Evolutionary conservation across 2,113 vertebrate genomes (phyloP).

Genomic region (Australoheros scitulus): DNA sequence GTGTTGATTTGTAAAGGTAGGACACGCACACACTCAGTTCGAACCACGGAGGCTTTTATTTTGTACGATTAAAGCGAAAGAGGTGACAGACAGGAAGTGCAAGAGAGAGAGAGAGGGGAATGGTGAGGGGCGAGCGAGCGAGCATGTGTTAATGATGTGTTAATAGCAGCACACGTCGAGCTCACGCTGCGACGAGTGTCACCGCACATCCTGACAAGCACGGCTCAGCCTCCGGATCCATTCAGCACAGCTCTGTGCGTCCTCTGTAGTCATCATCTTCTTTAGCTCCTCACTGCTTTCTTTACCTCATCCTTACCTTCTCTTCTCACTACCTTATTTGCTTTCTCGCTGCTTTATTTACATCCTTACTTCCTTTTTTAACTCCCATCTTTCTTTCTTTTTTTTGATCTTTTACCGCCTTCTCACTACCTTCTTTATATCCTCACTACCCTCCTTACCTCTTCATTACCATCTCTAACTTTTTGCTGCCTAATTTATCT

Average conservation of each 20-base stretch:
- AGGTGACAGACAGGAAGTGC: conserved; percentile 32
- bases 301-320: not conserved
- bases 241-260: not conserved
- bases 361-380: not conserved
- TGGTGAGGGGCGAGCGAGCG: not conserved
- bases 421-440: not conserved
- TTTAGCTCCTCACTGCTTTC: not conserved
- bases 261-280: not conserved
- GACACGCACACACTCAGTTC: not conserved
- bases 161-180: conserved; percentile 6
- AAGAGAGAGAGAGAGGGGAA: not conserved
- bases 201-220: not conserved
- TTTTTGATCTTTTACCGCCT: not conserved
- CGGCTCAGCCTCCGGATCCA: not conserved
- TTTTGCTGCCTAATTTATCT: not conserved
- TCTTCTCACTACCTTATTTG: not conserved
- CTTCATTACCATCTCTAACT: not conserved
- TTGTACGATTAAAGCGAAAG: not conserved
- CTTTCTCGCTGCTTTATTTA: not conserved
- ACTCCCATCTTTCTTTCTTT: not conserved
- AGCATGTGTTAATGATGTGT: conserved; percentile 32
- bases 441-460: not conserved
- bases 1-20: conserved; percentile 46
- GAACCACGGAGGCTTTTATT: not conserved
- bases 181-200: not conserved